Evolutionary conservation across 2,113 vertebrate species (phyloP).

Genomic region (Eclectus roratus): DNA sequence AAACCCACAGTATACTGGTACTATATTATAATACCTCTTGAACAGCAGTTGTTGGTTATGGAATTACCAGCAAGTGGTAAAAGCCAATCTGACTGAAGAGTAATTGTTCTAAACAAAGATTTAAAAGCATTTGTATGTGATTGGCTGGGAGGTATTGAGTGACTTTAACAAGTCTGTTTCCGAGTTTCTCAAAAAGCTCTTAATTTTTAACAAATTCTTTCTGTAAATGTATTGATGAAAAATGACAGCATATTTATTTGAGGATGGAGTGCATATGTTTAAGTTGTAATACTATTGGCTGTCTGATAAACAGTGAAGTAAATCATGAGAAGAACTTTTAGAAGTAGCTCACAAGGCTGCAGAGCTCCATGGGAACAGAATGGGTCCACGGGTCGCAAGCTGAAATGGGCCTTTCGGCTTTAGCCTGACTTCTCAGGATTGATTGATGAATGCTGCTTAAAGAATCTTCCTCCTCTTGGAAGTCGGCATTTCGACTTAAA

Average conservation of each 20-base stretch:
- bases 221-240: not conserved
- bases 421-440: not conserved
- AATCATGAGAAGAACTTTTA: not conserved
- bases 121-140: not conserved
- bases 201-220: not conserved
- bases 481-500: not conserved
- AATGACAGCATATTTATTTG: not conserved
- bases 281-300: not conserved
- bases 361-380: not conserved
- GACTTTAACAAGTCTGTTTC: not conserved
- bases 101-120: not conserved
- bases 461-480: not conserved
- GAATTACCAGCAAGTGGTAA: not conserved
- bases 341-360: not conserved
- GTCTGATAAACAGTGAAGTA: not conserved
- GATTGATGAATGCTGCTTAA: not conserved
- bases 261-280: not conserved
- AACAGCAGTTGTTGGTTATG: not conserved
- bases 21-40: not conserved
- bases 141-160: not conserved
- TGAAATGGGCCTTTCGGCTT: not conserved
- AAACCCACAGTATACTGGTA: not conserved
- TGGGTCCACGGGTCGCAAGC: not conserved
- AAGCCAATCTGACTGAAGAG: not conserved
- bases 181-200: not conserved